Percentiles rank a stretch among this genome's conserved stretches.
Conservation (phyloP, 2,888 invertebrate species). For the Cephus rjabovi region DNA sequence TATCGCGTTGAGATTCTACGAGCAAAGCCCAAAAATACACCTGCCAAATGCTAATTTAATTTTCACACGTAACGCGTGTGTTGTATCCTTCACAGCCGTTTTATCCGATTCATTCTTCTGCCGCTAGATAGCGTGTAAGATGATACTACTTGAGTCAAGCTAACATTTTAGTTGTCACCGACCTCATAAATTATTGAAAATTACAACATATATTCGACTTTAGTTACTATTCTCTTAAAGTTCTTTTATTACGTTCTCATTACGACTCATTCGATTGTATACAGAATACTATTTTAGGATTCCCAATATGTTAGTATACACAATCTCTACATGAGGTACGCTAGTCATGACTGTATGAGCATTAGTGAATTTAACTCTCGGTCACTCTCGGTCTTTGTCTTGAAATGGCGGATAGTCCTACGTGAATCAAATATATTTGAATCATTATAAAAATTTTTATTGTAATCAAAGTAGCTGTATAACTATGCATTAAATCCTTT, state of each 20-base stretch:
- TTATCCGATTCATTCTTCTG: conserved; percentile 2
- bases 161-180: neutral
- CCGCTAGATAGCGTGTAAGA: neutral
- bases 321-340: neutral
- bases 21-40: conserved; percentile 31
- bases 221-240: neutral
- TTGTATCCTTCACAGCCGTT: conserved; percentile 32
- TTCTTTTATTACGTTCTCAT: neutral
- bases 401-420: neutral
- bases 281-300: neutral
- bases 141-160: neutral
- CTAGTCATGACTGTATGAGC: neutral
- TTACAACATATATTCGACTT: neutral
- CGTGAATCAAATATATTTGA: neutral
- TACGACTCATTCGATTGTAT: conserved; percentile 38
- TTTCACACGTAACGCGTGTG: conserved; percentile 38
- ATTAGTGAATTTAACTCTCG: neutral
- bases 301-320: no score
- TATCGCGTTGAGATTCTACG: conserved; percentile 23
- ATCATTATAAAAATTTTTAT: neutral
- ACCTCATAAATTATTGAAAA: neutral
- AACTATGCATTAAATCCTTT: neutral
- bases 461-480: neutral
- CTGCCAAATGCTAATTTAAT: conserved; percentile 41
- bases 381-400: neutral